These are phyloP conservation scores for Sebastiscus tertius DNA, from an alignment of 2,797 vertebrate species.

Conservation along the genomic window DNA sequence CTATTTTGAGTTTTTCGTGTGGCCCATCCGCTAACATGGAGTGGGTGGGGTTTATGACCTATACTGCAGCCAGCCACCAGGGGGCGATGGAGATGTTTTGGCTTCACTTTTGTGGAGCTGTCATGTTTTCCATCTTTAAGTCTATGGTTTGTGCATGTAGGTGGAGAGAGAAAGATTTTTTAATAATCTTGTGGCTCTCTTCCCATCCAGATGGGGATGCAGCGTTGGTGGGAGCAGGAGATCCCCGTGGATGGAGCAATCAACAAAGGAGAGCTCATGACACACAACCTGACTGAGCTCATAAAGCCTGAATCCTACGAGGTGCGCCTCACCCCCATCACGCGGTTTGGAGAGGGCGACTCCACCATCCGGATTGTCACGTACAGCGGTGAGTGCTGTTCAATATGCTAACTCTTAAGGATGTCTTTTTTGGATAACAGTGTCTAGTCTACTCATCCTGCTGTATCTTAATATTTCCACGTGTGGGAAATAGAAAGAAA, in stretches of 20 bases:
- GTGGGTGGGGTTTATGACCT: too few relatives aligned
- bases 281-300: slow-evolving; percentile 95
- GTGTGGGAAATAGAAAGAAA: background rate
- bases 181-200: background rate
- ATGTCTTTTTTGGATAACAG: background rate
- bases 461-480: background rate
- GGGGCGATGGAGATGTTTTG: too few relatives aligned
- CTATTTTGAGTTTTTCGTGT: too few relatives aligned
- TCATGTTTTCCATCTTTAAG: rapidly evolving
- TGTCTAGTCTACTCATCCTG: background rate
- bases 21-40: too few relatives aligned
- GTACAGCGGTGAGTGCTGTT: slow-evolving; percentile 90
- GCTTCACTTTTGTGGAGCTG: background rate
- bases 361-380: slow-evolving; percentile 94
- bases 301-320: slow-evolving; percentile 96
- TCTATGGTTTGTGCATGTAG: background rate
- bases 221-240: slow-evolving; percentile 99
- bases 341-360: slow-evolving; percentile 95
- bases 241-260: slow-evolving; percentile 93
- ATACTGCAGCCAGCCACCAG: too few relatives aligned
- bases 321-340: slow-evolving; percentile 96
- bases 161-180: background rate
- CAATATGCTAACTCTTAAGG: background rate
- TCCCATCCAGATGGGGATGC: slow-evolving; percentile 87
- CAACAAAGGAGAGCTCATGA: slow-evolving; percentile 95